Evolutionary conservation across 2,888 invertebrate species (phyloP).

Genomic region (Xestia xanthographa): DNA sequence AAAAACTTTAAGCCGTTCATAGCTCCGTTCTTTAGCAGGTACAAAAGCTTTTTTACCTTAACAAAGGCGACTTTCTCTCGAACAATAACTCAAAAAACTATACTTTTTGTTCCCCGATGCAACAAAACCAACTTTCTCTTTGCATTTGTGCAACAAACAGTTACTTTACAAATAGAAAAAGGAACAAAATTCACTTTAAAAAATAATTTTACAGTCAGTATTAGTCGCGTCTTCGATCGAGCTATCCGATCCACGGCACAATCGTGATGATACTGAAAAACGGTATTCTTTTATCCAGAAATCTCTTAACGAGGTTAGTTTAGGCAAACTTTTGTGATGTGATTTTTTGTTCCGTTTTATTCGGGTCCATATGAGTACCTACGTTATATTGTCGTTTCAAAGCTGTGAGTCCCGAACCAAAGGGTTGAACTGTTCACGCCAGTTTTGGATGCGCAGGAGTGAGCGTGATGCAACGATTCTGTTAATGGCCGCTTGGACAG

Average conservation of each 20-base stretch:
- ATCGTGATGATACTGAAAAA: slow-evolving; percentile 90
- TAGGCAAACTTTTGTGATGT: slow-evolving; percentile 90
- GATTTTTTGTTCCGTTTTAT: slow-evolving; percentile 87
- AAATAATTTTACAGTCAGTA: slow-evolving; percentile 78
- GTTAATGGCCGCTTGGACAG: slow-evolving; percentile 77
- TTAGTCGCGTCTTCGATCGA: slow-evolving; percentile 80
- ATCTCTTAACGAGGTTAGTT: slow-evolving; percentile 90
- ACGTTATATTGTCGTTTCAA: slow-evolving; percentile 85
- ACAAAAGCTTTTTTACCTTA: slow-evolving; percentile 82
- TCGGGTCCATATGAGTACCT: slow-evolving; percentile 87
- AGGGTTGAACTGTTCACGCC: slow-evolving; percentile 84
- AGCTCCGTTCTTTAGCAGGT: slow-evolving; percentile 80
- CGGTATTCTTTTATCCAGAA: slow-evolving; percentile 90
- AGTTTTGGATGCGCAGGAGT: slow-evolving; percentile 83
- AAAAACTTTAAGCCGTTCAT: slow-evolving; percentile 82
- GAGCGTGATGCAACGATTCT: slow-evolving; percentile 86
- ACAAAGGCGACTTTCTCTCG: slow-evolving; percentile 86
- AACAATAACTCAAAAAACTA: slow-evolving; percentile 83
- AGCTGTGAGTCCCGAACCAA: slow-evolving; percentile 72
- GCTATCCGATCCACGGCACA: slow-evolving; percentile 89
- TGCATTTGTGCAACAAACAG: slow-evolving; percentile 78
- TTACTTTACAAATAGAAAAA: slow-evolving; percentile 71
- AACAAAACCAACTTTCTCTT: slow-evolving; percentile 85
- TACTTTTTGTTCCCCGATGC: slow-evolving; percentile 77
- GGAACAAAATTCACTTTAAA: slow-evolving; percentile 61